Percentiles rank a stretch among this genome's conserved stretches.
These are phyloP conservation scores for Calameuta idolon DNA, from an alignment of 2,888 invertebrate species.

Conservation along the genomic window DNA sequence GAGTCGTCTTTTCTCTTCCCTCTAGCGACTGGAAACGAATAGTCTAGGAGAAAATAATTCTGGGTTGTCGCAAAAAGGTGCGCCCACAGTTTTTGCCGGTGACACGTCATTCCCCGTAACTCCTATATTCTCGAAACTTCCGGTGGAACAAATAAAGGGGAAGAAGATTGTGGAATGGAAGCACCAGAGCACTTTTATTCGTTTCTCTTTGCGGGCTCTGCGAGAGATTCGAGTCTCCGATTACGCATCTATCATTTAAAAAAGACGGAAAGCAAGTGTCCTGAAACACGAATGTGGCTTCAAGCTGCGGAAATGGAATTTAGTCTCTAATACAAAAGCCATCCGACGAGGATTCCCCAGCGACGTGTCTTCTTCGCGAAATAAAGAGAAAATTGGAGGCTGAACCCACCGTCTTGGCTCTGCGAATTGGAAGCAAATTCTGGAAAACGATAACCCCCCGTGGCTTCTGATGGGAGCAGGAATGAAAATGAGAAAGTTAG, in stretches of 20 bases:
- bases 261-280: not conserved
- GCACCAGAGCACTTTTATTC: not conserved
- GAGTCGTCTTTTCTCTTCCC: not conserved
- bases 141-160: not conserved
- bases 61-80: conserved; percentile 15
- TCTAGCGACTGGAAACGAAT: not conserved
- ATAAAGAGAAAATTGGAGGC: conserved; percentile 70
- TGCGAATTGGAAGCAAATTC: not conserved
- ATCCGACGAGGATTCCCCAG: not conserved
- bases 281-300: not conserved
- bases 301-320: not conserved
- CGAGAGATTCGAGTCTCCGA: not conserved
- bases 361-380: conserved; percentile 42
- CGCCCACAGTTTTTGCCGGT: conserved; percentile 32
- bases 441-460: not conserved
- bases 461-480: not conserved
- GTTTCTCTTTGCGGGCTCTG: not conserved
- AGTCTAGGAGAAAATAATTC: conserved; percentile 16
- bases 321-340: not conserved
- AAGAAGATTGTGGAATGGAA: not conserved
- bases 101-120: conserved; percentile 36
- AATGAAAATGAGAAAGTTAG: not conserved
- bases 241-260: not conserved
- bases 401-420: conserved; percentile 27
- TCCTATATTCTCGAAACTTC: conserved; percentile 1